phyloP scores from a whole-genome alignment of 2,888 invertebrate species.

The Eristalinus sepulchralis region DNA sequence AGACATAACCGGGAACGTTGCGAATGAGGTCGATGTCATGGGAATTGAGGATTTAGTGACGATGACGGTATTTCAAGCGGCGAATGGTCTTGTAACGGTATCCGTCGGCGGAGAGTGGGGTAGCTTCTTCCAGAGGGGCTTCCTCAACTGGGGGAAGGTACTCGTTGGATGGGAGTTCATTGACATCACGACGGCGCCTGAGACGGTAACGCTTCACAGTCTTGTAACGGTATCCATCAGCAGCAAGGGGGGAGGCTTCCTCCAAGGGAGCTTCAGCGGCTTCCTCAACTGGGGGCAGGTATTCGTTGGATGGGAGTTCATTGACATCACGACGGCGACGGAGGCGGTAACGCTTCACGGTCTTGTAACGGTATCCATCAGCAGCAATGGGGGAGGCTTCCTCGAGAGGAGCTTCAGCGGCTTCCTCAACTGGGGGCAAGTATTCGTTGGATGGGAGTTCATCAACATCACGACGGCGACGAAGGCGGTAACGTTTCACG shows the following conservation, averaged over 20 bases:
- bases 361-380: conserved; percentile 79
- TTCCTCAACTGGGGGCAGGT: conserved; percentile 73
- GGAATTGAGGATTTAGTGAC: conserved; percentile 26
- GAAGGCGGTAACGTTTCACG: conserved; percentile 71
- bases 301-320: conserved; percentile 75
- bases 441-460: conserved; percentile 72
- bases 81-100: conserved; percentile 75
- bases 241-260: conserved; percentile 46
- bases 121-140: conserved; percentile 65
- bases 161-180: conserved; percentile 75
- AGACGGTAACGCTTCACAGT: conserved; percentile 75
- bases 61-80: conserved; percentile 74
- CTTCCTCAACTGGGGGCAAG: conserved; percentile 71
- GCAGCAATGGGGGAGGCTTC: conserved; percentile 10
- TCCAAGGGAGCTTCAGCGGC: not conserved
- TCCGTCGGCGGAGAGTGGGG: conserved; percentile 70
- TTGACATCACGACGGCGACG: conserved; percentile 78
- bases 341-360: conserved; percentile 74
- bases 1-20: not conserved
- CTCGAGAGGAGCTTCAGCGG: conserved; percentile 20
- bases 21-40: not conserved
- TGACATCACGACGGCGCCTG: conserved; percentile 78
- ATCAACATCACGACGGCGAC: conserved; percentile 74
- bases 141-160: conserved; percentile 68
- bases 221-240: conserved; percentile 78